Evolutionary conservation across 2,888 invertebrate species (phyloP).

Genomic region (Antheraea assamensis): DNA sequence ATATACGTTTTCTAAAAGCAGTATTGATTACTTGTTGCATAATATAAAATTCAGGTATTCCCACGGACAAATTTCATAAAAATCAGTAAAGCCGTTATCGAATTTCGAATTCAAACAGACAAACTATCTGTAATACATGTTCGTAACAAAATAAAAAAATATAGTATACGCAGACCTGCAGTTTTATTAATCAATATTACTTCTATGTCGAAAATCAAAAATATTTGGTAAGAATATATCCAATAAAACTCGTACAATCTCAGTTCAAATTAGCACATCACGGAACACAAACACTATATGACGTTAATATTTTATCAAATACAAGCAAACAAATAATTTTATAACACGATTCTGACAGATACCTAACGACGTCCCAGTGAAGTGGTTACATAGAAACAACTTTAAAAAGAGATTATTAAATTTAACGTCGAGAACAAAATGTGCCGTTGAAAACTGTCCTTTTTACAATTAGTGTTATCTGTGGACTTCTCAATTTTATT

Average conservation of each 20-base stretch:
- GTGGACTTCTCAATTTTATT: constrained; percentile 39
- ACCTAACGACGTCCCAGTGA: neutral
- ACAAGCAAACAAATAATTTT: constrained; percentile 25
- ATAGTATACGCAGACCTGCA: no score
- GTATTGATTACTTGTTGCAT: no score
- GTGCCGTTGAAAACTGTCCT: constrained; percentile 34
- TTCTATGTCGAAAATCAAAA: no score
- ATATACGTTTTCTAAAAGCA: no score
- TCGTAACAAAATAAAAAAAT: no score
- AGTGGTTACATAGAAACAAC: neutral
- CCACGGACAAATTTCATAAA: no score
- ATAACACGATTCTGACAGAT: constrained; percentile 29
- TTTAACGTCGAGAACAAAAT: neutral
- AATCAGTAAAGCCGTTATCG: no score
- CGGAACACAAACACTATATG: constrained; percentile 32
- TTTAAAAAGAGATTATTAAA: neutral
- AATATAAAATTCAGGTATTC: no score
- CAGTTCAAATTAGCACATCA: constrained; percentile 35
- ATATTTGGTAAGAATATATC: no score
- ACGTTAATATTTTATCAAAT: constrained; percentile 35
- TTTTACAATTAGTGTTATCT: constrained; percentile 42
- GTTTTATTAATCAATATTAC: no score
- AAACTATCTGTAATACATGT: no score
- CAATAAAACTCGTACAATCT: neutral
- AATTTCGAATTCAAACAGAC: no score